Evolutionary conservation across 2,888 invertebrate species (phyloP).

Genomic region (Helleia helle): DNA sequence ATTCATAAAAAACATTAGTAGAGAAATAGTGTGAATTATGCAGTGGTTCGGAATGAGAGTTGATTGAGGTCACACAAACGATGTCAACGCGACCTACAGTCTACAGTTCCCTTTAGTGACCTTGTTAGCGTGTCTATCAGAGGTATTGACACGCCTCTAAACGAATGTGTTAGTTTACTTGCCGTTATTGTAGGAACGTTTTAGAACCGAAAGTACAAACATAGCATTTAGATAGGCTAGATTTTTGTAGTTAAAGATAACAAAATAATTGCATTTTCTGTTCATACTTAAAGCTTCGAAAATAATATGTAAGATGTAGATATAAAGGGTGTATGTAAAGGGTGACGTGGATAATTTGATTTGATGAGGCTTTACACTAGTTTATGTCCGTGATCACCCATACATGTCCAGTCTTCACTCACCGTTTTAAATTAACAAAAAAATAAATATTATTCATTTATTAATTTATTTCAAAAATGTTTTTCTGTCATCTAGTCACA

Average conservation of each 20-base stretch:
- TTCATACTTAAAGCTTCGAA: too few relatives aligned
- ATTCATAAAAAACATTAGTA: conserved; percentile 1
- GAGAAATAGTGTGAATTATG: conserved; percentile 40
- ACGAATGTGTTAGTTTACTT: conserved; percentile 1
- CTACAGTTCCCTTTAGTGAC: conserved; percentile 48
- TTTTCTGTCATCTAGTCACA: not conserved
- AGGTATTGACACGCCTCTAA: conserved; percentile 28
- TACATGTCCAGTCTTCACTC: too few relatives aligned
- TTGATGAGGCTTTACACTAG: conserved; percentile 5
- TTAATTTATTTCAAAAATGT: not conserved
- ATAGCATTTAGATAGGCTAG: conserved; percentile 8
- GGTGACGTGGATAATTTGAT: too few relatives aligned
- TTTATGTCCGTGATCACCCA: not conserved
- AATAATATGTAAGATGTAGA: too few relatives aligned
- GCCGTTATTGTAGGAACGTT: conserved; percentile 3
- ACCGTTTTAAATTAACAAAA: not conserved
- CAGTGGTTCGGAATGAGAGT: conserved; percentile 49
- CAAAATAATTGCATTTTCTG: not conserved
- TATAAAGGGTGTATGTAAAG: too few relatives aligned
- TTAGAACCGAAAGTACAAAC: conserved; percentile 10
- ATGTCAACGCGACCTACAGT: conserved; percentile 56
- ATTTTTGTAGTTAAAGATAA: not conserved
- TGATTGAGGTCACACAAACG: conserved; percentile 55
- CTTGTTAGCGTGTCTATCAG: conserved; percentile 44
- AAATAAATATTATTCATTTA: too few relatives aligned